phyloP scores from a whole-genome alignment of 2,113 vertebrate species.

The Emydocephalus ijimae region DNA sequence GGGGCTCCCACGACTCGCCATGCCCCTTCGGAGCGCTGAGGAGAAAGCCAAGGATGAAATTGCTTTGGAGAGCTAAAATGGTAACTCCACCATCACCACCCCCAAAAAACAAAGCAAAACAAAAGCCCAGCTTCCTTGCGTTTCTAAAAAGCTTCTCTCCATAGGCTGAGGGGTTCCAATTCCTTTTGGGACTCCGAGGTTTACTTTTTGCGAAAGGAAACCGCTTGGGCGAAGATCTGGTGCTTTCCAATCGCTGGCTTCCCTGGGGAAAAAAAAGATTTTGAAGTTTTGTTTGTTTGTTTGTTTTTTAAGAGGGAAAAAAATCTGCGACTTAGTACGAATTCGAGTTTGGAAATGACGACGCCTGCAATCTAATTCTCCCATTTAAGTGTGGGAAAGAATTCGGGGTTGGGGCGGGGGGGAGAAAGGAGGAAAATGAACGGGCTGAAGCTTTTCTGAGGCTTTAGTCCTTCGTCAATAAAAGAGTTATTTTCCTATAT shows the following conservation, averaged over 20 bases:
- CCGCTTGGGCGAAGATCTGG: neutral
- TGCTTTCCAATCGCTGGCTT: neutral
- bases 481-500: neutral
- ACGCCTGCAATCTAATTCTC: neutral
- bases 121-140: neutral
- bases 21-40: slow-evolving; percentile 72
- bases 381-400: neutral
- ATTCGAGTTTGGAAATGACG: neutral
- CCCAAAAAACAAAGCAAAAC: no score
- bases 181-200: neutral
- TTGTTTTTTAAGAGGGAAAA: no score
- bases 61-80: slow-evolving; percentile 94
- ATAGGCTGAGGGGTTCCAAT: slow-evolving; percentile 9
- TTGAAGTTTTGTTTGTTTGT: neutral
- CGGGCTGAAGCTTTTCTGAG: neutral
- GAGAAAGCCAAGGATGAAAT: slow-evolving; percentile 86
- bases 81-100: slow-evolving; percentile 64
- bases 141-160: slow-evolving; percentile 19
- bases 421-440: neutral
- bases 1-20: slow-evolving; percentile 57
- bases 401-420: neutral
- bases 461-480: neutral
- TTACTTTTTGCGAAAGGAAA: slow-evolving; percentile 17
- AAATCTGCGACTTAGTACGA: neutral
- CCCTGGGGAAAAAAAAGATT: neutral